Conservation (phyloP, 2,113 vertebrate species). For the Cyprinus carpio region DNA sequence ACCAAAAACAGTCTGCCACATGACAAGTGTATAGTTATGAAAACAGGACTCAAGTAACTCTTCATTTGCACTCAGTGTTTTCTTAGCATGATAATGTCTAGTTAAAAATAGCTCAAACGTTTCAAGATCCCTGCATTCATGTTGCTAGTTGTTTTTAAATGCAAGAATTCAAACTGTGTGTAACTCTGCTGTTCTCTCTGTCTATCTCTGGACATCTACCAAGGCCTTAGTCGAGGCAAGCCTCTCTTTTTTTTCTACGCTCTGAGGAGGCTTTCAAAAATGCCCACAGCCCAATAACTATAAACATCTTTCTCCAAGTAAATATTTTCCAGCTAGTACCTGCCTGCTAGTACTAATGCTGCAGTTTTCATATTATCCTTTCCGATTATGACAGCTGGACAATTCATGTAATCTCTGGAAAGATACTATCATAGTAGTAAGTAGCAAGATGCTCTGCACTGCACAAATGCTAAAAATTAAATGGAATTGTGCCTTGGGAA, state of each 20-base stretch:
- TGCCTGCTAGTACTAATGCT: background rate
- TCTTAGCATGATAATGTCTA: background rate
- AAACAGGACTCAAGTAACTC: constrained; percentile 2
- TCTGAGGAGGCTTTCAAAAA: constrained; percentile 35
- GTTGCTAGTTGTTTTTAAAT: background rate
- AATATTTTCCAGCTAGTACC: constrained; percentile 29
- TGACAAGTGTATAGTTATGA: background rate
- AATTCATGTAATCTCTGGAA: constrained; percentile 6
- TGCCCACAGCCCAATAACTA: background rate
- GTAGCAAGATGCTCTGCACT: background rate
- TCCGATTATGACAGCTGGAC: background rate
- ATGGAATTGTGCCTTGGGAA: background rate
- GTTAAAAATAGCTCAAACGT: background rate
- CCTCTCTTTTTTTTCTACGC: background rate
- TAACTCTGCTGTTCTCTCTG: background rate
- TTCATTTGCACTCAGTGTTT: background rate
- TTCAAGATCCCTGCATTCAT: background rate
- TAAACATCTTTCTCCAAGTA: constrained; percentile 23
- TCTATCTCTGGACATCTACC: constrained; percentile 33
- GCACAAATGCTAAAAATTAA: background rate
- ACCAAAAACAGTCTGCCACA: background rate
- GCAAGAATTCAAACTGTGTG: constrained; percentile 9
- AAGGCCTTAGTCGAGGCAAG: constrained; percentile 37
- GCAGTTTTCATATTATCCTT: background rate
- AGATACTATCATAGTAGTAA: background rate